Evolutionary conservation across 2,888 invertebrate genomes (phyloP).

Genomic region (Brachypalpus laphriformis): DNA sequence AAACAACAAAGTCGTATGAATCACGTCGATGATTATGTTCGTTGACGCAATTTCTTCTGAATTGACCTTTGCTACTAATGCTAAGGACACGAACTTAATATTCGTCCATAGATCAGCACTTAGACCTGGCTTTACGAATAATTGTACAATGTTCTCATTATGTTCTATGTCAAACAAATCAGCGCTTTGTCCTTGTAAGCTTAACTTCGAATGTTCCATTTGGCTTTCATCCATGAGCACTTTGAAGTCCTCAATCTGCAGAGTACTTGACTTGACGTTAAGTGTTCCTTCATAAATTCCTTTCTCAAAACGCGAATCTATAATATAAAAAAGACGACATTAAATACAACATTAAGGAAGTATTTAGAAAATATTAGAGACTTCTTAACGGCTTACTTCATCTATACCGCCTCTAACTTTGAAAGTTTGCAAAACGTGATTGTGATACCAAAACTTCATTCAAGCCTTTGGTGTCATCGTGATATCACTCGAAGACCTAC

Average conservation of each 20-base stretch:
- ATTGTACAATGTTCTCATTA: neutral
- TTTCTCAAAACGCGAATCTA: neutral
- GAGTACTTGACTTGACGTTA: neutral
- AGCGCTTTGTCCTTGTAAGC: neutral
- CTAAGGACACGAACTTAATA: neutral
- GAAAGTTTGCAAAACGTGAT: too few relatives aligned
- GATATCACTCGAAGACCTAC: too few relatives aligned
- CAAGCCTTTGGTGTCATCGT: too few relatives aligned
- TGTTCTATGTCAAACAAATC: neutral
- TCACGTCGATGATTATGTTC: conserved; percentile 20
- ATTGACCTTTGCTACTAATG: neutral
- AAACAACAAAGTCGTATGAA: neutral
- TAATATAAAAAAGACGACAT: neutral
- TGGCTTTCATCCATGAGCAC: neutral
- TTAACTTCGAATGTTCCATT: neutral
- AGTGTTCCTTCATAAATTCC: conserved; percentile 19
- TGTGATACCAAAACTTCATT: too few relatives aligned
- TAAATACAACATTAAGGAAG: too few relatives aligned
- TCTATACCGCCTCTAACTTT: too few relatives aligned
- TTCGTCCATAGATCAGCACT: neutral
- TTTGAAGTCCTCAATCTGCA: conserved; percentile 1
- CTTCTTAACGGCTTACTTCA: too few relatives aligned
- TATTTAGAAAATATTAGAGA: too few relatives aligned
- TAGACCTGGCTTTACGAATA: neutral
- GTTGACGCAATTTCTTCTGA: conserved; percentile 22